phyloP scores from a whole-genome alignment of 2,888 invertebrate species.

The Heliconius sara region DNA sequence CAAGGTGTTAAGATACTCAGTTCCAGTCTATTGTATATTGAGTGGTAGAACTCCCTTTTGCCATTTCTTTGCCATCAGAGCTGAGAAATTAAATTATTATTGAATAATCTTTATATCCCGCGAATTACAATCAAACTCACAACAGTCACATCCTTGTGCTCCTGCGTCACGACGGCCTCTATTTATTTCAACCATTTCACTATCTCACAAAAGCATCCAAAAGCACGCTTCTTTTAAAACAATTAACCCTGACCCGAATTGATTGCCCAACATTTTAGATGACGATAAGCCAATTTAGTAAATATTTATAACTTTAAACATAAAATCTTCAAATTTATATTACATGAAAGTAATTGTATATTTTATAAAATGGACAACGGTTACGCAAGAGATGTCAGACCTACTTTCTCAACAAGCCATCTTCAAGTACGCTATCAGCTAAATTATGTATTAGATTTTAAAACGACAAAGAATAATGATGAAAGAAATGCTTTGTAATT shows the following conservation, averaged over 20 bases:
- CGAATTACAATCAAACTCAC: too few relatives aligned
- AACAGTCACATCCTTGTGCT: too few relatives aligned
- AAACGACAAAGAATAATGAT: slow-evolving; percentile 56
- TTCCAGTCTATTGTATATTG: too few relatives aligned
- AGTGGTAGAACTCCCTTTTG: too few relatives aligned
- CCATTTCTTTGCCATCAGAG: too few relatives aligned
- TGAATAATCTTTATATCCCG: too few relatives aligned
- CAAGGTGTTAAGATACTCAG: too few relatives aligned
- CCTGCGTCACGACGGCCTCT: too few relatives aligned
- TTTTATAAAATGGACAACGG: slow-evolving; percentile 33
- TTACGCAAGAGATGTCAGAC: slow-evolving; percentile 39
- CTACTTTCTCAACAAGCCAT: slow-evolving; percentile 47
- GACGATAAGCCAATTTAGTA: slow-evolving; percentile 46
- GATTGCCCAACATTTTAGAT: slow-evolving; percentile 46
- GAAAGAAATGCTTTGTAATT: slow-evolving; percentile 69
- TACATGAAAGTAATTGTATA: slow-evolving; percentile 24
- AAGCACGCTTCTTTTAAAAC: slow-evolving; percentile 43
- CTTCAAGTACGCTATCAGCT: slow-evolving; percentile 40
- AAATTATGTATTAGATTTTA: slow-evolving; percentile 44
- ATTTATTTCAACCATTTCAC: slow-evolving; percentile 21
- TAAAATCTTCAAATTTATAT: slow-evolving; percentile 22
- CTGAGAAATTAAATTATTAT: too few relatives aligned
- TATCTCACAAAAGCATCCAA: slow-evolving; percentile 39
- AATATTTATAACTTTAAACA: slow-evolving; percentile 38
- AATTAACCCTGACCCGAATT: slow-evolving; percentile 45